These are phyloP conservation scores for Syndactyla subalaris DNA, from an alignment of 2,797 vertebrate genomes.

Conservation along the genomic window DNA sequence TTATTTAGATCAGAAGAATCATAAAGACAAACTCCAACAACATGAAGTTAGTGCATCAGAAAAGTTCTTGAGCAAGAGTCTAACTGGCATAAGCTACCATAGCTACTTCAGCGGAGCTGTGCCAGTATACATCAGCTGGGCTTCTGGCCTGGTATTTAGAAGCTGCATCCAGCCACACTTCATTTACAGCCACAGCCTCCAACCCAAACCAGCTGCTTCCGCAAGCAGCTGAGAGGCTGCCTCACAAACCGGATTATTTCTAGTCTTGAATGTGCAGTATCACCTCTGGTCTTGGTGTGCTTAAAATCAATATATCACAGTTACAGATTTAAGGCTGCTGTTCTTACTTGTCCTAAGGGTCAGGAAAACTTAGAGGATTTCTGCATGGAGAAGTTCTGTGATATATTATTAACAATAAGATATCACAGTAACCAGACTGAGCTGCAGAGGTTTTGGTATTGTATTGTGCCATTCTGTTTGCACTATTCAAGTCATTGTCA, in stretches of 20 bases:
- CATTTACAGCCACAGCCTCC: constrained; percentile 10
- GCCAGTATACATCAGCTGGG: background rate
- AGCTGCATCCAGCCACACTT: constrained; percentile 27
- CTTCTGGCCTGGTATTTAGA: background rate
- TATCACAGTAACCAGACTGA: background rate
- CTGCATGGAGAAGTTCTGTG: background rate
- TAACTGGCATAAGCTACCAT: background rate
- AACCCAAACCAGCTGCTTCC: background rate
- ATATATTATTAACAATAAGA: background rate
- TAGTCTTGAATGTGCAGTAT: background rate
- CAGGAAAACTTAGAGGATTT: background rate
- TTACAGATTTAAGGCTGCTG: background rate
- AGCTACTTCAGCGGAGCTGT: background rate
- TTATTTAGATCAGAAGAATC: background rate
- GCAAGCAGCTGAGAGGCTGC: background rate
- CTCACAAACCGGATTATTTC: background rate
- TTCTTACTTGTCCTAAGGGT: background rate
- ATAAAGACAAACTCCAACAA: background rate
- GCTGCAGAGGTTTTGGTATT: background rate
- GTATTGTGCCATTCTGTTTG: background rate
- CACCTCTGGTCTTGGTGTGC: rapidly evolving
- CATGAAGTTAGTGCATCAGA: background rate
- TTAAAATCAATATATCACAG: background rate
- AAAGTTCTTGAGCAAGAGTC: background rate
- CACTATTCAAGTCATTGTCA: background rate